A percentile compares a stretch with the other conserved stretches of the same genome.
These are phyloP conservation scores for Trichogramma pretiosum DNA, from an alignment of 1,140 invertebrate species.

Conservation along the genomic window DNA sequence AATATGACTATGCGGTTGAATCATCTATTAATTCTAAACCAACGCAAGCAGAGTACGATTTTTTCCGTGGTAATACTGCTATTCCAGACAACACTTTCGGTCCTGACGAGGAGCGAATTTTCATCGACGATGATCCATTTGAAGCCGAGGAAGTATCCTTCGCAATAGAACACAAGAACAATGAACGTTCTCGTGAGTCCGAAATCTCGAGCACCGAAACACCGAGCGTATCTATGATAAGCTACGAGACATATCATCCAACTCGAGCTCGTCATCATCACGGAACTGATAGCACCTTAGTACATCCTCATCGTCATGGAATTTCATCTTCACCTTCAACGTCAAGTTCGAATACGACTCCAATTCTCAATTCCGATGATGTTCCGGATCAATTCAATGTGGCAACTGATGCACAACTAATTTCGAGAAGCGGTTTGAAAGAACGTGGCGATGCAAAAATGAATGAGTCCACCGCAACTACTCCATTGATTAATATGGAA, in stretches of 20 bases:
- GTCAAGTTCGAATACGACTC: not conserved
- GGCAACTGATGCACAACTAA: no score
- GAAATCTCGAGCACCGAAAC: not conserved
- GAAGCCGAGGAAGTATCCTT: conserved; percentile 30
- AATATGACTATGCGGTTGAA: no score
- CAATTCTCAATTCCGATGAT: no score
- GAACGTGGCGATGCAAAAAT: not conserved
- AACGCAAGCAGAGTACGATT: not conserved
- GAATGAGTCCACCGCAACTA: not conserved
- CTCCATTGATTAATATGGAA: not conserved
- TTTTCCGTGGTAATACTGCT: conserved; percentile 26
- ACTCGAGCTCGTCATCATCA: not conserved
- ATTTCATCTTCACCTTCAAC: no score
- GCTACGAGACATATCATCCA: not conserved
- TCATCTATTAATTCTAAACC: not conserved
- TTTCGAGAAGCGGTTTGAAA: not conserved
- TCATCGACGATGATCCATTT: conserved; percentile 39
- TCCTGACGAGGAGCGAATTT: conserved; percentile 40
- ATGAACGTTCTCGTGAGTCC: not conserved
- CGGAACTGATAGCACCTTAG: conserved; percentile 4
- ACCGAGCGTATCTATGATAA: conserved; percentile 7
- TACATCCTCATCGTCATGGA: conserved; percentile 10
- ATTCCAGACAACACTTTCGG: conserved; percentile 39
- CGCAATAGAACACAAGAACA: conserved; percentile 20
- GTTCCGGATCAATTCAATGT: no score